phyloP scores from a whole-genome alignment of 2,888 invertebrate genomes.

The Zygaena filipendulae region DNA sequence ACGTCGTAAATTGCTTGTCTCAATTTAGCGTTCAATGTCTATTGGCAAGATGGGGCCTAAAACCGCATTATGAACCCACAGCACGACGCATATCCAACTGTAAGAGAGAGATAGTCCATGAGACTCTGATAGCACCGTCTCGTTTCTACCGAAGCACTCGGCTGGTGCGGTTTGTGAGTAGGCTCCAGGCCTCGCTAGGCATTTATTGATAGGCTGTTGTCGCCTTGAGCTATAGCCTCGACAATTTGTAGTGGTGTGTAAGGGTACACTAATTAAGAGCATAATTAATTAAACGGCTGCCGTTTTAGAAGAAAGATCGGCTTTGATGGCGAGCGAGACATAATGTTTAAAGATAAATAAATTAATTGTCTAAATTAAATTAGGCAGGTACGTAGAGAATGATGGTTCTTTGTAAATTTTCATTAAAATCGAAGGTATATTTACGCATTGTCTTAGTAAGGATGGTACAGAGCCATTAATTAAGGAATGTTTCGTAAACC shows the following conservation, averaged over 20 bases:
- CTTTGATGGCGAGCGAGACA: constrained; percentile 6
- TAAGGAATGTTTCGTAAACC: too few species aligned
- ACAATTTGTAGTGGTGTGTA: constrained; percentile 35
- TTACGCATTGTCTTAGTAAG: too few species aligned
- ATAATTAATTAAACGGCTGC: constrained; percentile 25
- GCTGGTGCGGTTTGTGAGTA: constrained; percentile 1
- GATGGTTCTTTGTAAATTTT: too few species aligned
- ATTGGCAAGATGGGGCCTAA: background rate
- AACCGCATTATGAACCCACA: too few species aligned
- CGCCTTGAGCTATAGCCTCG: constrained; percentile 46
- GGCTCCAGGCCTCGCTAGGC: constrained; percentile 12
- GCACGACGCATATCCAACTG: too few species aligned
- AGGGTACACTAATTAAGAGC: constrained; percentile 23
- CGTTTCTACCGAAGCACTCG: background rate
- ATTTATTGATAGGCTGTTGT: constrained; percentile 59
- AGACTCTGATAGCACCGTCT: too few species aligned
- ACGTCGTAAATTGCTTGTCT: constrained; percentile 24
- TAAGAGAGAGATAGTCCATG: too few species aligned
- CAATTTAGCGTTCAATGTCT: constrained; percentile 17
- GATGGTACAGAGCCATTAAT: too few species aligned
- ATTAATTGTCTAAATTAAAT: too few species aligned
- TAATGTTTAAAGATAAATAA: too few species aligned
- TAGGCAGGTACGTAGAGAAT: constrained; percentile 1
- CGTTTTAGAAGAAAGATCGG: constrained; percentile 19
- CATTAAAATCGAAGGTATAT: too few species aligned